Conservation (phyloP, 2,888 invertebrate species). For the Sinohyriopsis cumingii region DNA sequence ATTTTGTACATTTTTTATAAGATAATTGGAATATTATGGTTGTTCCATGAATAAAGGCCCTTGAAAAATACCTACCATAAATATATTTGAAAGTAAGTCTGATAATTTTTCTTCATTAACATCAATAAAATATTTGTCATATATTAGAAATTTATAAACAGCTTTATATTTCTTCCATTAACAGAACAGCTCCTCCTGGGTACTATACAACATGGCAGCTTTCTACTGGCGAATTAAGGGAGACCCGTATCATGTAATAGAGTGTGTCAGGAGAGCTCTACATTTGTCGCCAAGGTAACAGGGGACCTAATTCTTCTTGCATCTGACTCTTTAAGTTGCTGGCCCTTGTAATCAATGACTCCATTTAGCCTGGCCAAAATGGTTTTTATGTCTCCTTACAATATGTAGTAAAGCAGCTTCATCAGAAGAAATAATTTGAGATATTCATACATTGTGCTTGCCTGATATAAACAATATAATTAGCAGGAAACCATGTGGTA, state of each 20-base stretch:
- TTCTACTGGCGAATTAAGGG: slow-evolving; percentile 86
- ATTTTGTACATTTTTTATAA: too few species aligned
- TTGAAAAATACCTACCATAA: too few species aligned
- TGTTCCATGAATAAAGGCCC: too few species aligned
- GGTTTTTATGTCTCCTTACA: background rate
- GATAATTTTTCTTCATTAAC: too few species aligned
- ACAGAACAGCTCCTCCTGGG: slow-evolving; percentile 83
- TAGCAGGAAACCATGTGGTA: too few species aligned
- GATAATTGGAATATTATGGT: too few species aligned
- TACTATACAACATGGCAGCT: slow-evolving; percentile 85
- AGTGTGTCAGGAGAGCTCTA: slow-evolving; percentile 84
- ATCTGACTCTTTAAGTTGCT: background rate
- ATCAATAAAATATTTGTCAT: too few species aligned
- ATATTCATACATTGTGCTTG: too few species aligned
- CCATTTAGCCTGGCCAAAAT: background rate
- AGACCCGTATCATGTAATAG: slow-evolving; percentile 83
- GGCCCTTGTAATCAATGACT: background rate
- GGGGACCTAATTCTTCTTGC: slow-evolving; percentile 9
- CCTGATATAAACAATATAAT: too few species aligned
- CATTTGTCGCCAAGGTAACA: slow-evolving; percentile 82
- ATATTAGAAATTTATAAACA: too few species aligned
- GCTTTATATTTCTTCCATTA: too few species aligned
- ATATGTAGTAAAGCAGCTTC: background rate
- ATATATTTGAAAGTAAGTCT: too few species aligned
- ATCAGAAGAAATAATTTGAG: background rate